phyloP scores from a whole-genome alignment of 2,888 invertebrate species.

The Eumerus sabulonum region DNA sequence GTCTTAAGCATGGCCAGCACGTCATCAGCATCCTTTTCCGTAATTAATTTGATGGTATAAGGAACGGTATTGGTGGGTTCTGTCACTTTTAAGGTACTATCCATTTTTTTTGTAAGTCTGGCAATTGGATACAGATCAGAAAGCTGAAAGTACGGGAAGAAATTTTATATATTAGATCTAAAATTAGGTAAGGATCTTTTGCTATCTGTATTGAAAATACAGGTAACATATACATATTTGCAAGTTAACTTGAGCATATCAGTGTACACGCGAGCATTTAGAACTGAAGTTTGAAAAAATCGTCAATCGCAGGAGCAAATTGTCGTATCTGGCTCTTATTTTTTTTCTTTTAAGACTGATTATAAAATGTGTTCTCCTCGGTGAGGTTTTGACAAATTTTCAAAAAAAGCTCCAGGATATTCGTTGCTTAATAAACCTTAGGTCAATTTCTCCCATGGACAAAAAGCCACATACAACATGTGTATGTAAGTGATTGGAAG shows the following conservation, averaged over 20 bases:
- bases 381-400: background rate
- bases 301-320: too few relatives aligned
- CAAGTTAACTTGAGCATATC: too few relatives aligned
- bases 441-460: too few relatives aligned
- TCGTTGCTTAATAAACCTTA: too few relatives aligned
- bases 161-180: background rate
- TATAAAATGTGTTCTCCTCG: too few relatives aligned
- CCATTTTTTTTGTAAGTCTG: slow-evolving; percentile 77
- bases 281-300: background rate
- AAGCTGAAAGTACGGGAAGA: slow-evolving; percentile 72
- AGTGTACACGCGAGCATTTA: background rate
- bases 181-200: background rate
- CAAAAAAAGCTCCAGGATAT: background rate
- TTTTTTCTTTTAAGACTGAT: too few relatives aligned
- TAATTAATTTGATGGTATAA: slow-evolving; percentile 78
- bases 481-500: too few relatives aligned
- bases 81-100: slow-evolving; percentile 75
- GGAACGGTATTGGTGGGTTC: slow-evolving; percentile 70
- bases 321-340: too few relatives aligned
- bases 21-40: slow-evolving; percentile 80
- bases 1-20: slow-evolving; percentile 81
- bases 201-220: too few relatives aligned
- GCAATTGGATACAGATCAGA: slow-evolving; percentile 78
- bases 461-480: too few relatives aligned
- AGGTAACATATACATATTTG: too few relatives aligned